Evolutionary conservation across 2,113 vertebrate species (phyloP).

Genomic region (Psophia crepitans): DNA sequence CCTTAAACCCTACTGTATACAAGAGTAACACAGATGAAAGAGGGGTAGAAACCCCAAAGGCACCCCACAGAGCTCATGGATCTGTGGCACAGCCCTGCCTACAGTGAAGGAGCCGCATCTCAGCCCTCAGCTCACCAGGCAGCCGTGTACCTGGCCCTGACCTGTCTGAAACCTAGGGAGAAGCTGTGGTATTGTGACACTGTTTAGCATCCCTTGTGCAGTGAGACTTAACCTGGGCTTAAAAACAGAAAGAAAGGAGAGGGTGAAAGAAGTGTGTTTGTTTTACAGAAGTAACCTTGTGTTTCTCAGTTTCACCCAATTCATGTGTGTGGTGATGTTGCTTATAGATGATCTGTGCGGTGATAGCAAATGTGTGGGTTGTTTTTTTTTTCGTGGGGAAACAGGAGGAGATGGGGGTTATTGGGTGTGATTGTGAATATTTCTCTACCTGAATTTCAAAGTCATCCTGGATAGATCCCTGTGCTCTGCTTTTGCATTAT

Average conservation of each 20-base stretch:
- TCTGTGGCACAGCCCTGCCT: not conserved
- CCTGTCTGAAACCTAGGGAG: not conserved
- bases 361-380: not conserved
- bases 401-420: not conserved
- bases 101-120: accelerated
- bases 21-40: not conserved
- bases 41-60: not conserved
- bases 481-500: not conserved
- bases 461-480: not conserved
- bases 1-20: not conserved
- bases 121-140: not conserved
- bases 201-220: not conserved
- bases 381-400: not conserved
- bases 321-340: not conserved
- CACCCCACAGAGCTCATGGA: not conserved
- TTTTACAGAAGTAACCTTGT: accelerated
- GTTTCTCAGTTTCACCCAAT: not conserved
- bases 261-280: not conserved
- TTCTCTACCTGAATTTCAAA: not conserved
- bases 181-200: not conserved
- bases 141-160: accelerated
- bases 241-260: not conserved
- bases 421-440: not conserved
- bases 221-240: not conserved
- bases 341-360: not conserved